Conservation (phyloP, 2,113 vertebrate genomes). For the Austrofundulus limnaeus region DNA sequence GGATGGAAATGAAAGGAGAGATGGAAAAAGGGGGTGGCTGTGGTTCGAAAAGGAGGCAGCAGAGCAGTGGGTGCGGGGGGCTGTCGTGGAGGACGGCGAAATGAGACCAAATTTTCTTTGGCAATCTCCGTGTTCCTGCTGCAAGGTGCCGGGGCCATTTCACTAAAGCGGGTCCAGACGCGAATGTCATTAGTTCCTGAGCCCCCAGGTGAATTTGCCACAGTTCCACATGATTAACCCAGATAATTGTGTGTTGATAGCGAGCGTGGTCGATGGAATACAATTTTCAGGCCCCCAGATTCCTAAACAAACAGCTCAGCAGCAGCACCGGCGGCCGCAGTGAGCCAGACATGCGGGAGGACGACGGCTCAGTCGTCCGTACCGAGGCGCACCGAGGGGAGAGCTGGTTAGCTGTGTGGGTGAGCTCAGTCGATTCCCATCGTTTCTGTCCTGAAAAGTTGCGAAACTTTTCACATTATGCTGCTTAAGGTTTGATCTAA, state of each 20-base stretch:
- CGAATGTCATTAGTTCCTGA: slow-evolving; percentile 99
- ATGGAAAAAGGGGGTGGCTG: slow-evolving; percentile 67
- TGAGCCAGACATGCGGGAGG: slow-evolving; percentile 42
- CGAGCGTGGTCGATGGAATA: slow-evolving; percentile 99
- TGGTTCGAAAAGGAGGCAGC: slow-evolving; percentile 29
- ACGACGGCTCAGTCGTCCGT: slow-evolving; percentile 19
- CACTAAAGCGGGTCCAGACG: slow-evolving; percentile 98
- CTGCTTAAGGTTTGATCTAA: no score
- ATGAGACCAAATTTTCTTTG: slow-evolving; percentile 99
- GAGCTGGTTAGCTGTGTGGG: slow-evolving; percentile 20
- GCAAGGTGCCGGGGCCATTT: slow-evolving; percentile 99
- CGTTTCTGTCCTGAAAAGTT: neutral
- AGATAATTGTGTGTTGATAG: slow-evolving; percentile 99
- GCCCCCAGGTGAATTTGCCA: slow-evolving; percentile 99
- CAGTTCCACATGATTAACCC: slow-evolving; percentile 99
- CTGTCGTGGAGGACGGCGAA: slow-evolving; percentile 69
- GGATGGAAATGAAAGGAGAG: slow-evolving; percentile 53
- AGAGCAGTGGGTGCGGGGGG: neutral
- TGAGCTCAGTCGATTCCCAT: slow-evolving; percentile 14
- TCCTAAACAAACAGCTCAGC: slow-evolving; percentile 99
- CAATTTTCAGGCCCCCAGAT: slow-evolving; percentile 96
- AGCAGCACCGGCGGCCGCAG: slow-evolving; percentile 77
- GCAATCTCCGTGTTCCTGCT: slow-evolving; percentile 99
- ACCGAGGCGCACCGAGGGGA: slow-evolving; percentile 31
- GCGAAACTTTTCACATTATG: no score